Evolutionary conservation across 2,888 invertebrate species (phyloP).

Genomic region (Strigamia crassipes): DNA sequence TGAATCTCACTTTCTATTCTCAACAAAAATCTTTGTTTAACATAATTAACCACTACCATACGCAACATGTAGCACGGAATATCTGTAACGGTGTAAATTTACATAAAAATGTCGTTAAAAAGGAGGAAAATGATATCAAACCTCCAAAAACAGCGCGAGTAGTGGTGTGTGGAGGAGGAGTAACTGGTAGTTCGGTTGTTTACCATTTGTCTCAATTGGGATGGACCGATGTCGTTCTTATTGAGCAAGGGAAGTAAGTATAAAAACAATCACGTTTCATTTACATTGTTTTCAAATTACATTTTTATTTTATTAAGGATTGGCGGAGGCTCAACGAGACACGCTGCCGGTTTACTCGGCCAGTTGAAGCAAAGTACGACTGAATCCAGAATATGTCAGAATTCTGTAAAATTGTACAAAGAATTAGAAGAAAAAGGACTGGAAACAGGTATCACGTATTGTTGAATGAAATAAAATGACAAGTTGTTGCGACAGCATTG

Average conservation of each 20-base stretch:
- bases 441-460: constrained; percentile 65
- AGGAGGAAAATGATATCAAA: not conserved
- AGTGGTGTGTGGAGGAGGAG: constrained; percentile 89
- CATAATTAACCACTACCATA: not conserved
- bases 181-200: constrained; percentile 89
- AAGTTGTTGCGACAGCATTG: not conserved
- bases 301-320: constrained; percentile 62
- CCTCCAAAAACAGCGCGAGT: constrained; percentile 69
- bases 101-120: not conserved
- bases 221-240: constrained; percentile 80
- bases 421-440: constrained; percentile 73
- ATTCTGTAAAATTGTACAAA: constrained; percentile 75
- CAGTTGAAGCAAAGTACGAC: constrained; percentile 81
- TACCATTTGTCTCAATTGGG: constrained; percentile 84
- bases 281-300: not conserved
- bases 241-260: constrained; percentile 80
- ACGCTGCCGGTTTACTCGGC: constrained; percentile 77
- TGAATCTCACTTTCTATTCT: not conserved
- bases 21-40: not conserved
- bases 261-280: not conserved
- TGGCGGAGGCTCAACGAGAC: constrained; percentile 80
- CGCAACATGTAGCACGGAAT: not conserved
- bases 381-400: constrained; percentile 79
- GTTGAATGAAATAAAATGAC: not conserved
- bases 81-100: not conserved